Conservation (phyloP, 2,113 vertebrate genomes). For the Phylloscopus trochiloides region DNA sequence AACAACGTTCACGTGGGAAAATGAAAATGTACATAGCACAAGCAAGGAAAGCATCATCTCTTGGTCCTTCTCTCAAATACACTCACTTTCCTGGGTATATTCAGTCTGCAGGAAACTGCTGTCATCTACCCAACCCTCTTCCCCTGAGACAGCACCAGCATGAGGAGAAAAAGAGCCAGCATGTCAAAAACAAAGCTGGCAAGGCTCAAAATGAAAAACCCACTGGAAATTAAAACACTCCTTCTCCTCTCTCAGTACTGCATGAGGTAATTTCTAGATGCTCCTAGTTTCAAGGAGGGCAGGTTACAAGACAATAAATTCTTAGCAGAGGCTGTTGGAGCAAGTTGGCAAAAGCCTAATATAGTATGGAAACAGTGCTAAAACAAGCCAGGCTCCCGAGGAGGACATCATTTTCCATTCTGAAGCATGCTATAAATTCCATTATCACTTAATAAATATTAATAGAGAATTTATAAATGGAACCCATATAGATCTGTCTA, state of each 20-base stretch:
- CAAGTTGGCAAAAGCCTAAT: conserved; percentile 32
- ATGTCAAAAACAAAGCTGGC: conserved; percentile 8
- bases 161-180: background rate
- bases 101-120: background rate
- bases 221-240: background rate
- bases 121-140: background rate
- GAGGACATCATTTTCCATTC: conserved; percentile 53
- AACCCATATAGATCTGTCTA: conserved; percentile 20
- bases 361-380: conserved; percentile 39
- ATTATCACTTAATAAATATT: conserved; percentile 71
- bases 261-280: conserved; percentile 41
- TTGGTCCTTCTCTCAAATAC: background rate
- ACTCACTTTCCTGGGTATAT: background rate
- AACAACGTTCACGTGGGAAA: background rate
- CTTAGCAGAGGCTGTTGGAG: conserved; percentile 10
- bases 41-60: background rate
- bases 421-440: conserved; percentile 57
- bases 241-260: background rate
- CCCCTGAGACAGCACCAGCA: background rate
- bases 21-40: background rate
- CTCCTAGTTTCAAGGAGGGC: conserved; percentile 37
- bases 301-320: conserved; percentile 44
- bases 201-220: conserved; percentile 14
- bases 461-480: conserved; percentile 67
- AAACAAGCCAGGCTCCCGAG: conserved; percentile 25